These are phyloP conservation scores for Neosilurus hyrtlii DNA, from an alignment of 2,797 vertebrate species.

Conservation along the genomic window DNA sequence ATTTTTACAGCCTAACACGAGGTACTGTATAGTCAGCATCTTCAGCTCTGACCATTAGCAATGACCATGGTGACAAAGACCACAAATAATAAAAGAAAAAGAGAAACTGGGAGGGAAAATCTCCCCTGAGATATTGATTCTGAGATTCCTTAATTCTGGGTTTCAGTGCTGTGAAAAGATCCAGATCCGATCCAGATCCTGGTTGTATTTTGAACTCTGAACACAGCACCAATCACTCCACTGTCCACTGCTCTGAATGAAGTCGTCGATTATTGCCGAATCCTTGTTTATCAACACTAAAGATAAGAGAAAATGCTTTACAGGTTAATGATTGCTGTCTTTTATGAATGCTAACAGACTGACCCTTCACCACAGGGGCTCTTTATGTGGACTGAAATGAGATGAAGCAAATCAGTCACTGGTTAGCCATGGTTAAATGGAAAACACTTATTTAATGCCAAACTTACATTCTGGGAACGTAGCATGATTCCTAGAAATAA, in stretches of 20 bases:
- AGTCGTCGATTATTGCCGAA: not conserved
- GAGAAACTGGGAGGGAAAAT: too few species aligned
- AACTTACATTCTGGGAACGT: not conserved
- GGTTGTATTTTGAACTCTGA: not conserved
- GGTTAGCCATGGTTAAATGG: slow-evolving; percentile 19
- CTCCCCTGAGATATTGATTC: not conserved
- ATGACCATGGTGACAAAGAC: not conserved
- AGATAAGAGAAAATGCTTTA: slow-evolving; percentile 2
- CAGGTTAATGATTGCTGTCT: slow-evolving; percentile 39
- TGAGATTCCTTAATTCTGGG: not conserved
- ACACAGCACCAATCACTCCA: not conserved
- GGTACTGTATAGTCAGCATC: not conserved
- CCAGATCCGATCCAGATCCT: not conserved
- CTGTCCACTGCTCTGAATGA: not conserved
- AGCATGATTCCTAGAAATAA: not conserved
- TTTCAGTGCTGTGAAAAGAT: not conserved
- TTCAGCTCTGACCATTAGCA: not conserved
- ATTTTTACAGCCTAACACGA: not conserved
- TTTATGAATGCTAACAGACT: slow-evolving; percentile 15
- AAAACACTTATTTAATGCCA: slow-evolving; percentile 4
- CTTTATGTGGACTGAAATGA: slow-evolving; percentile 25
- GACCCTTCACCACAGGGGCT: slow-evolving; percentile 15
- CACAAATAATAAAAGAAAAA: not conserved
- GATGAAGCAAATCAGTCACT: slow-evolving; percentile 34
- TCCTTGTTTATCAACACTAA: slow-evolving; percentile 10